Evolutionary conservation across 2,113 vertebrate species (phyloP).

Genomic region (Opisthocomus hoazin): DNA sequence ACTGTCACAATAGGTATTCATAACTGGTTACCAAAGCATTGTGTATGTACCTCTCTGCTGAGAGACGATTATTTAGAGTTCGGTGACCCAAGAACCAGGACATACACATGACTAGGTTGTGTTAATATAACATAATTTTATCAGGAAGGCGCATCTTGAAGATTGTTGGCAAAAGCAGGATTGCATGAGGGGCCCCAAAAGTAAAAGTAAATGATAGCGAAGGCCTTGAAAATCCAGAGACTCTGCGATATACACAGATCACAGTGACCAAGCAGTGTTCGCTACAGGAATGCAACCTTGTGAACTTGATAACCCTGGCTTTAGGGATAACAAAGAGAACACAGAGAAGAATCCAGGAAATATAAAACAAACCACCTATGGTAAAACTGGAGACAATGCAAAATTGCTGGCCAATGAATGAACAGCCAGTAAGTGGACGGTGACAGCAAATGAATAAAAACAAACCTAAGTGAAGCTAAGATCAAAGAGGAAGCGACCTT

Average conservation of each 20-base stretch:
- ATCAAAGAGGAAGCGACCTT: not conserved
- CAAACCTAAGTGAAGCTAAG: not conserved
- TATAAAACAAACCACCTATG: not conserved
- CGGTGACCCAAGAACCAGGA: not conserved
- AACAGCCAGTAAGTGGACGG: not conserved
- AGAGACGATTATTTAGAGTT: not conserved
- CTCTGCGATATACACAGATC: not conserved
- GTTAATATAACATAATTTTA: not conserved
- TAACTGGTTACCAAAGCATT: not conserved
- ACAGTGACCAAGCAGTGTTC: not conserved
- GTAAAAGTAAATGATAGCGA: not conserved
- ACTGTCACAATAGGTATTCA: not conserved
- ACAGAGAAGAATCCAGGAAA: not conserved
- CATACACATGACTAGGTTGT: not conserved
- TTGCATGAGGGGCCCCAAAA: not conserved
- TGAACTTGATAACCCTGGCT: not conserved
- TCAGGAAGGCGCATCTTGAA: not conserved
- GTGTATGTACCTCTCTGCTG: not conserved
- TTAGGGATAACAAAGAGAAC: not conserved
- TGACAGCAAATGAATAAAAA: not conserved
- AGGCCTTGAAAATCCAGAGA: not conserved
- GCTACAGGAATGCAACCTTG: not conserved
- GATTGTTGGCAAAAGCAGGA: not conserved
- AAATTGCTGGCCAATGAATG: not conserved
- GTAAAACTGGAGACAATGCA: not conserved